Percentiles rank a stretch among this genome's conserved stretches.
Conservation (phyloP, 2,113 vertebrate species). For the Psilopogon haemacephalus region DNA sequence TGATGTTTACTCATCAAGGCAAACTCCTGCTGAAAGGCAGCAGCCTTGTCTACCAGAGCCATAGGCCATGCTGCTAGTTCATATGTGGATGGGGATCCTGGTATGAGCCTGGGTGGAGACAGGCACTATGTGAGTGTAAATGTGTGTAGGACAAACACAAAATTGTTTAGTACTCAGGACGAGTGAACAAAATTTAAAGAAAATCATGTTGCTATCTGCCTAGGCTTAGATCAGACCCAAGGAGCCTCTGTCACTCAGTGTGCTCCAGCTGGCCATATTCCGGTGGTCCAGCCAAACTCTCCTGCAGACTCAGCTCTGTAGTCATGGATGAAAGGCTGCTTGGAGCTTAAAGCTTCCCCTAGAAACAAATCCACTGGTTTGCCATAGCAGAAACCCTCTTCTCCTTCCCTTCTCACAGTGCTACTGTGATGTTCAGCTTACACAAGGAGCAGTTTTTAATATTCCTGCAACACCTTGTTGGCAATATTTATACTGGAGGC, state of each 20-base stretch:
- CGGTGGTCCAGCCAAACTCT: background rate
- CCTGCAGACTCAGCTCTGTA: accelerated
- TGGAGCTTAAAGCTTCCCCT: background rate
- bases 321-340: background rate
- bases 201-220: background rate
- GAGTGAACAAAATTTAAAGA: background rate
- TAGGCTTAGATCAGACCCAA: background rate
- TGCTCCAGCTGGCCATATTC: background rate
- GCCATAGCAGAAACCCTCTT: background rate
- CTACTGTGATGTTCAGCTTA: background rate
- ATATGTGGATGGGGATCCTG: background rate
- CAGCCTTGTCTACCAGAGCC: background rate
- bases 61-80: background rate
- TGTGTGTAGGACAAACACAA: background rate
- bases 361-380: background rate
- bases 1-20: background rate
- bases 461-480: background rate
- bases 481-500: background rate
- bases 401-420: background rate
- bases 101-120: background rate
- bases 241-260: background rate
- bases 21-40: background rate
- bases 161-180: background rate
- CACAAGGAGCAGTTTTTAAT: background rate
- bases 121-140: background rate